Percentiles rank a stretch among this genome's conserved stretches.
phyloP scores from a whole-genome alignment of 2,888 invertebrate species.

The Auanema freiburgensis region DNA sequence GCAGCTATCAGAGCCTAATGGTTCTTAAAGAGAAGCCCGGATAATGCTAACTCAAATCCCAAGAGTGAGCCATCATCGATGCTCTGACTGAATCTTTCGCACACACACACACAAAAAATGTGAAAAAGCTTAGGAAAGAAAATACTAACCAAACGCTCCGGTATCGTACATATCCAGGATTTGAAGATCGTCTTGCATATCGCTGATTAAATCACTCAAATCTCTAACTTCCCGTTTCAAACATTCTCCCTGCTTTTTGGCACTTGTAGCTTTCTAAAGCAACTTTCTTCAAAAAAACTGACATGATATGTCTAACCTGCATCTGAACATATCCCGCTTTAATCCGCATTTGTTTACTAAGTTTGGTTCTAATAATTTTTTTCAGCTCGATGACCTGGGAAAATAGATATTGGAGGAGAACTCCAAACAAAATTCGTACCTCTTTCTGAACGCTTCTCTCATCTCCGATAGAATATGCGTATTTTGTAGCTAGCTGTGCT shows the following conservation, averaged over 20 bases:
- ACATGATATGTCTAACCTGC: slow-evolving; percentile 25
- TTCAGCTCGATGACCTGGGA: slow-evolving; percentile 39
- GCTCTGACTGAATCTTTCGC: too few relatives aligned
- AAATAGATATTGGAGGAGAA: neutral
- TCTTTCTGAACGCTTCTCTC: slow-evolving; percentile 38
- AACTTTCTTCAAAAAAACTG: neutral
- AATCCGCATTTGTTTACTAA: slow-evolving; percentile 49
- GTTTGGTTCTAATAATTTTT: slow-evolving; percentile 35
- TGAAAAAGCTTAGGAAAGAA: slow-evolving; percentile 12
- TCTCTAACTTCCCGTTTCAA: slow-evolving; percentile 48
- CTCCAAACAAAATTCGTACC: slow-evolving; percentile 8
- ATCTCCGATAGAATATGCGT: slow-evolving; percentile 42
- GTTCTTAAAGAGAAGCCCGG: too few relatives aligned
- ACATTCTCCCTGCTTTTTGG: slow-evolving; percentile 37
- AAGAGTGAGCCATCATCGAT: too few relatives aligned
- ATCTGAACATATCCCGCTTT: slow-evolving; percentile 51
- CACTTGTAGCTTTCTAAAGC: slow-evolving; percentile 37
- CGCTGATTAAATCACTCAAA: slow-evolving; percentile 50
- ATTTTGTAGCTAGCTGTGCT: slow-evolving; percentile 49
- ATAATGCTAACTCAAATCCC: too few relatives aligned
- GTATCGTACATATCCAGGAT: slow-evolving; percentile 56
- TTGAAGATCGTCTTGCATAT: slow-evolving; percentile 57
- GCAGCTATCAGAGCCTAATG: too few relatives aligned
- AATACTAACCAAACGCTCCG: slow-evolving; percentile 46
- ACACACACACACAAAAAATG: slow-evolving; percentile 9